phyloP scores from a whole-genome alignment of 2,888 invertebrate genomes.

The Caenorhabditis auriculariae region DNA sequence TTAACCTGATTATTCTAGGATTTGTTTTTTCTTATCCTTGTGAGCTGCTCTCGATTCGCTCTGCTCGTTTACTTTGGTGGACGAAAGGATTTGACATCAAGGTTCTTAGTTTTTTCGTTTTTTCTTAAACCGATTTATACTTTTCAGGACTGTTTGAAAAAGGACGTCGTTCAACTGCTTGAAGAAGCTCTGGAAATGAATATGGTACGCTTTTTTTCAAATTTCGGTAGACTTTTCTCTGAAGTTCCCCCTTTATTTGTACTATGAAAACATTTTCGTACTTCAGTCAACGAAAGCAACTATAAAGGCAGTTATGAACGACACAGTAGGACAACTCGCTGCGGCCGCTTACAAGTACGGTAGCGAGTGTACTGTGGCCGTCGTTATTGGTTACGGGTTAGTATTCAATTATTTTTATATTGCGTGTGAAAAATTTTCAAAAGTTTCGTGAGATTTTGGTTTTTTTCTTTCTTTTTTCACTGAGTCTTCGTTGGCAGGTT shows the following conservation, averaged over 20 bases:
- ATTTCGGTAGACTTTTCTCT: background rate
- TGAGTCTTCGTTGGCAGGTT: background rate
- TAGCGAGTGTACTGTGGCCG: slow-evolving; percentile 59
- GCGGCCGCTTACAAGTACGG: slow-evolving; percentile 62
- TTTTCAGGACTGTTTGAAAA: slow-evolving; percentile 63
- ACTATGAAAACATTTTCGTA: background rate
- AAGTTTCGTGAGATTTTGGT: background rate
- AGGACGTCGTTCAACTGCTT: slow-evolving; percentile 61
- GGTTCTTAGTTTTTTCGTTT: too few relatives aligned
- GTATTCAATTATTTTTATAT: slow-evolving; percentile 7
- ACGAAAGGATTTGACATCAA: slow-evolving; percentile 63
- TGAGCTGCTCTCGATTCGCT: slow-evolving; percentile 61
- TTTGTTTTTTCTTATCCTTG: slow-evolving; percentile 64
- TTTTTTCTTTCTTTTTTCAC: background rate
- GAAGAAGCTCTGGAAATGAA: slow-evolving; percentile 63
- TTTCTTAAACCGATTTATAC: too few relatives aligned
- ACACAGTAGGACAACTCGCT: slow-evolving; percentile 63
- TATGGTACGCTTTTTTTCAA: slow-evolving; percentile 45
- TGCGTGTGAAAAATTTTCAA: background rate
- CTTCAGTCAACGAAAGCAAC: slow-evolving; percentile 60
- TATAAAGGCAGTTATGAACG: slow-evolving; percentile 64
- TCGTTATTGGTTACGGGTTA: slow-evolving; percentile 63
- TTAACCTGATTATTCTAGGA: too few relatives aligned
- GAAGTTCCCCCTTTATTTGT: background rate
- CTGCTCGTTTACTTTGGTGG: slow-evolving; percentile 63